Base-by-base conservation (phyloP, 2,113 vertebrate genomes). In the Cisticola juncidis region DNA sequence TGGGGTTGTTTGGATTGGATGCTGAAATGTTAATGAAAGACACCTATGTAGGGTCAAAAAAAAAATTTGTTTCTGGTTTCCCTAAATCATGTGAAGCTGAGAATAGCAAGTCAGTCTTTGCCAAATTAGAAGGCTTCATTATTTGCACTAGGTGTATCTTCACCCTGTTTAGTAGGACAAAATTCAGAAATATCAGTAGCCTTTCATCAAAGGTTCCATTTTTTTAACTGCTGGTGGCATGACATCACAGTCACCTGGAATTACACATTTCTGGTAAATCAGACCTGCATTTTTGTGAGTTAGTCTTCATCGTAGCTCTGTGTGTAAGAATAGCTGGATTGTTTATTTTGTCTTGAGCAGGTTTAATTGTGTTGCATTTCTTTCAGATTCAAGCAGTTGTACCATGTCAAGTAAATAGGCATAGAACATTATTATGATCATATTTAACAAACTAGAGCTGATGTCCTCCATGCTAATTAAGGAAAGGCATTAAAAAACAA, bases 241-340 rank as follows among this genome's bases (percentile, higher is more conserved):
- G 24, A 22, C 18, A 6, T 56, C 64, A 12, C 25, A 4, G 20
- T 80, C 42, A 44, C 38, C 7, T 68, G 58, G 20, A 44, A 47
- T 77, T 80, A 44, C 0, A 31, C 7, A 40, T 62, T 57, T 58
- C 13, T 12, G 0, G 35, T 78, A 73, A 44, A 77, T 66, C 35
- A 35, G 69, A 48, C 35, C 54, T 53, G 26, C 7, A 4, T 65
- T 92, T 81, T 78, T 51, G 36, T 40, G 33, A 64, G 15, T 77
- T 91, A n/a, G 28, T 66, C 38, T 77, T 48, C 0, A 0, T 14
- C 19, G 11, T 56, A 36, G 7, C n/a, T 64, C 29, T 44, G 0
- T 22, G 1, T 36, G 79, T 84, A 44, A 38, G 51, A 89, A 12
- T 7, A 72, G 24, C 78, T 24, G 56, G 24, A 9, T 74, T 23